Base-by-base conservation (phyloP, 2,797 vertebrate species). In the Diplodus sargus region DNA sequence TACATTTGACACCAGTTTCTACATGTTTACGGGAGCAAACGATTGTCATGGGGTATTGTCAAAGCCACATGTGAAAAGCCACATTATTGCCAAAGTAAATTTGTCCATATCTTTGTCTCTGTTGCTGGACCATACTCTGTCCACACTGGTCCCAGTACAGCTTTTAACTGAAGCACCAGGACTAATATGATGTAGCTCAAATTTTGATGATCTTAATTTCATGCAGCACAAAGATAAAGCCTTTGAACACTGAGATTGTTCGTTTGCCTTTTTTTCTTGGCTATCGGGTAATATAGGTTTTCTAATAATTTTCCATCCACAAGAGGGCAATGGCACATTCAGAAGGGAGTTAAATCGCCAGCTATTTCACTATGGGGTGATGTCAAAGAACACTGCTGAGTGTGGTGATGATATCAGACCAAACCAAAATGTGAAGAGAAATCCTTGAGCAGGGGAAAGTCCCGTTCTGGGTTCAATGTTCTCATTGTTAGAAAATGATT, bases 401-500 rank as follows among this genome's bases (percentile, higher is more conserved):
- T 66, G 70, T 67, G 78, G 80, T 68, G 85, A 82, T 78, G 82
- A 81, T 79, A 84, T 83, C 77, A 82, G 70, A 88, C 49, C 63
- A 72, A 75, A 85, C 69, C 75, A 65, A 83, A 81, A 81, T 82
- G 76, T 84, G 74, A 81, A 65, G 81, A 82, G 76, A 86, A 85
- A 80, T 85, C 65, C 58, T 87, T 60, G 45, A 81, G 56, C 49
- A 12, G 47, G 79, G 91, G 88, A 87, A 92, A 91, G 79, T 91
- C 90, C 88, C 83, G 18, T 53, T 85, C 62, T 86, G 81, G 73
- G 68, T 86, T 91, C 84, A 84, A 85, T 89, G 84, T 91, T 89
- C 68, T 87, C 76, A 82, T 89, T 87, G 87, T 89, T 85, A 84
- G 84, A 88, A 85, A 87, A 89, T 86, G 80, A 91, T 82, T 86